phyloP scores from a whole-genome alignment of 2,888 invertebrate genomes.

The Allygus modestus region DNA sequence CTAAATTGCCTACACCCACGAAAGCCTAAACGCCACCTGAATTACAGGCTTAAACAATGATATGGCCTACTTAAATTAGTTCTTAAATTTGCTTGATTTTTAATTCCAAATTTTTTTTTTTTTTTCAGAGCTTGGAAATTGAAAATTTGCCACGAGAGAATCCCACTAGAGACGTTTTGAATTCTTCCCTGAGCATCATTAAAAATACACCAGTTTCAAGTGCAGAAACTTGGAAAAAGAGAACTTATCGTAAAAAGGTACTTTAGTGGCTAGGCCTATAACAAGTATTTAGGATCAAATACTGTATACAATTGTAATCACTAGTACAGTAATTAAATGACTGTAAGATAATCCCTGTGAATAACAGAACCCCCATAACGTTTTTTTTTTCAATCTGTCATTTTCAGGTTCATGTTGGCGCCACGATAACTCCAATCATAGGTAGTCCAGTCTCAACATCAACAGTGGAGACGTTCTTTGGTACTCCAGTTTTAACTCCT shows the following conservation, averaged over 20 bases:
- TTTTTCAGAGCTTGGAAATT: neutral
- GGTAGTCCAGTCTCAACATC: neutral
- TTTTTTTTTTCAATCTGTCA: neutral
- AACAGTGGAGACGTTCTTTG: neutral
- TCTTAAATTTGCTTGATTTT: no score
- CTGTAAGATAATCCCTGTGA: no score
- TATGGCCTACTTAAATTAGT: no score
- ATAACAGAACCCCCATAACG: no score
- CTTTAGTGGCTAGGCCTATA: neutral
- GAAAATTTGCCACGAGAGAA: neutral
- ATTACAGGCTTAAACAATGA: no score
- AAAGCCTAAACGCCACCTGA: no score
- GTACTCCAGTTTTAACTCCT: neutral
- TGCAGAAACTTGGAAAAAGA: neutral
- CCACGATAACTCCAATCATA: neutral
- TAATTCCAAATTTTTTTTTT: neutral
- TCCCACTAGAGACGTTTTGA: neutral
- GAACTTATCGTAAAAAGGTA: constrained; percentile 6
- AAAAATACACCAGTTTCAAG: neutral
- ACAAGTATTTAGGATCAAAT: no score
- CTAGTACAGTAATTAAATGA: no score
- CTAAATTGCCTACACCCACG: no score
- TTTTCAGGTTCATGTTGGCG: neutral
- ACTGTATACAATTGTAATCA: no score
- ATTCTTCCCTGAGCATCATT: neutral